These are phyloP conservation scores for Zaprionus taronus DNA, from an alignment of 1,140 invertebrate genomes.

Conservation along the genomic window DNA sequence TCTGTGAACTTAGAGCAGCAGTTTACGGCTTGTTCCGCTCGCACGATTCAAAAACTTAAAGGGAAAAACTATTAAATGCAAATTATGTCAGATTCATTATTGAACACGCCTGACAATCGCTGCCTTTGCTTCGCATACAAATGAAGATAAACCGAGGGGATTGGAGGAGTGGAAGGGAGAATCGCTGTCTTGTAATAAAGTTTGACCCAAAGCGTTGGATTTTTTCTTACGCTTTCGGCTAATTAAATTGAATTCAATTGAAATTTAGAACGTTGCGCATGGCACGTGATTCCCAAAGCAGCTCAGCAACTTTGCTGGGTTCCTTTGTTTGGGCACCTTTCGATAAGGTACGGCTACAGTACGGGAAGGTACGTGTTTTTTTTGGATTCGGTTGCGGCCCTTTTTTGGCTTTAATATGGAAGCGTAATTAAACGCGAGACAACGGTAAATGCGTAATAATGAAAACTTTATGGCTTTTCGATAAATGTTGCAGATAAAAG, in stretches of 20 bases:
- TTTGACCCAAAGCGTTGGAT: constrained; percentile 46
- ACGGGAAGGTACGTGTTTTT: neutral
- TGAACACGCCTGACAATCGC: constrained; percentile 36
- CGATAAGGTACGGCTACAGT: neutral
- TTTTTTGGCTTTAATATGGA: constrained; percentile 66
- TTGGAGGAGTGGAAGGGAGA: neutral
- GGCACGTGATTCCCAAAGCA: constrained; percentile 69
- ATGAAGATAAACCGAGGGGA: constrained; percentile 52
- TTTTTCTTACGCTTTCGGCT: constrained; percentile 74
- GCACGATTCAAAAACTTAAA: constrained; percentile 39
- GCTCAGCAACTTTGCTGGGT: constrained; percentile 24
- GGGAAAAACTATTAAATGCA: constrained; percentile 71
- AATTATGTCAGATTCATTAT: constrained; percentile 74
- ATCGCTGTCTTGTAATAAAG: constrained; percentile 20
- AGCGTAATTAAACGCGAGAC: constrained; percentile 71
- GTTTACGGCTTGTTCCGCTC: neutral
- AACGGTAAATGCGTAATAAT: constrained; percentile 80
- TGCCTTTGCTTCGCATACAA: constrained; percentile 59
- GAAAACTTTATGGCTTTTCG: constrained; percentile 79
- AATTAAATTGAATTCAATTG: constrained; percentile 83
- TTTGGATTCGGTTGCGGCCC: constrained; percentile 31
- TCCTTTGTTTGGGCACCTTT: constrained; percentile 23
- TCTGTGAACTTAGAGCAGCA: neutral
- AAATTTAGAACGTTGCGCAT: constrained; percentile 77
- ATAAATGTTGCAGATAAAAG: constrained; percentile 62